A percentile compares a stretch with the other conserved stretches of the same genome.
These are phyloP conservation scores for Stigmatopora argus DNA, from an alignment of 2,113 vertebrate species.

Conservation along the genomic window DNA sequence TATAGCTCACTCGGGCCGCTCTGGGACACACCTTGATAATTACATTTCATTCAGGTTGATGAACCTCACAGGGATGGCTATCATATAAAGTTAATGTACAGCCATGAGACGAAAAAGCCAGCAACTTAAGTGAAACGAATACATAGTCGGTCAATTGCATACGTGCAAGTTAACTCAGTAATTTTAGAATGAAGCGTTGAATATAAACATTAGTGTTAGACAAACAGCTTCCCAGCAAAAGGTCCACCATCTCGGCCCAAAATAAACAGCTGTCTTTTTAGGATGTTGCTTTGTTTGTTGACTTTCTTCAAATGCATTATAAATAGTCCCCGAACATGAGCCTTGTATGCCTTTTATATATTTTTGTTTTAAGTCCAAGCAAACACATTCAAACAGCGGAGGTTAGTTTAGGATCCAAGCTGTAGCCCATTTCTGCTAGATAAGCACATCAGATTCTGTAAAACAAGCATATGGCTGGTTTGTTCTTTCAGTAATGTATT, in stretches of 20 bases:
- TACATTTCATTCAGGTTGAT: conserved; percentile 68
- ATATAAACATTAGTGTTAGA: neutral
- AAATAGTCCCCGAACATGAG: neutral
- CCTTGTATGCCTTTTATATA: neutral
- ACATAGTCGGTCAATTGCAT: conserved; percentile 21
- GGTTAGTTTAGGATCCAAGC: neutral
- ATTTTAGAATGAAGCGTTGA: conserved; percentile 14
- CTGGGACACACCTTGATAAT: conserved; percentile 62
- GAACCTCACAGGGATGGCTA: conserved; percentile 56
- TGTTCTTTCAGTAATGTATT: neutral
- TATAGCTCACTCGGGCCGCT: conserved; percentile 52
- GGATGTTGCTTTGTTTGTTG: neutral
- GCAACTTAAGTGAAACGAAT: conserved; percentile 43
- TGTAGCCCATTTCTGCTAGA: neutral
- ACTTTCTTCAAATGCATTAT: neutral
- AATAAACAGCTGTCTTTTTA: neutral
- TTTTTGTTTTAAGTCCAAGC: neutral
- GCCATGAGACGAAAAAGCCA: conserved; percentile 43
- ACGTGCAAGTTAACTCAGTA: conserved; percentile 17
- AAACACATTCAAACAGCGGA: neutral
- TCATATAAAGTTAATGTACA: conserved; percentile 69
- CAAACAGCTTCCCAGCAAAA: neutral
- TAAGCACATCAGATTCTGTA: neutral
- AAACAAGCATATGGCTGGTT: neutral
- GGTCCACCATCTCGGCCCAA: neutral